Base-by-base conservation (phyloP, 2,113 vertebrate genomes). In the Salvator merianae region DNA sequence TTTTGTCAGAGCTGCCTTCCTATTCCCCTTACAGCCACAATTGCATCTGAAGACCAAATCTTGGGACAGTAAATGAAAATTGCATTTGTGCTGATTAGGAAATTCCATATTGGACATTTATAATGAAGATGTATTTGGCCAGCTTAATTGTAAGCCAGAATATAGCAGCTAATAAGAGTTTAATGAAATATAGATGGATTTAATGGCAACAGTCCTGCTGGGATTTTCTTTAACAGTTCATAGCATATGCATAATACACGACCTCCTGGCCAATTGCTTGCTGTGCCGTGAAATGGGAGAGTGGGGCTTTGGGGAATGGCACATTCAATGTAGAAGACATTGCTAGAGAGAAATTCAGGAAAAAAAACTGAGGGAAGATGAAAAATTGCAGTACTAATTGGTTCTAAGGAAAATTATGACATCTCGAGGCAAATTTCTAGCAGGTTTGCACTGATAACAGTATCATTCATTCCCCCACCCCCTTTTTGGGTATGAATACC, bases 161-260 rank as follows among this genome's bases (percentile, higher is more conserved):
- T 65, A 77, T 38, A 86, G 85, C 76, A 81, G 87, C 90, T 92
- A 92, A 88, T 92, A 93, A 87, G 85, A 90, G 77, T 76, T 86
- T 88, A 91, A 92, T 92, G 90, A 87, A 91, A 92, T 93, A 92
- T 93, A 90, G 89, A 94, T 93, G 88, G 87, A 75, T 89, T 94
- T 94, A 92, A 93, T 90, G 92, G 90, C 9, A 1, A 74, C 86
- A 66, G 66, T 70, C 79, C 92, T 89, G 84, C 85, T 88, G 89
- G 88, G 92, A 87, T 92, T 91, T 93, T 69, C 90, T 84, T 88
- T 84, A 93, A 87, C 43, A 76, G 66, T 88, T 92, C 78, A 40
- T 79, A 81, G 40, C 38, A 90, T 85, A 90, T 92, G 87, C 88
- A 88, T 91, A 89, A 87, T 81, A 90, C 30, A 90, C 43, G 63